Evolutionary conservation across 2,113 vertebrate genomes (phyloP).

Genomic region (Phyllopteryx taeniolatus): DNA sequence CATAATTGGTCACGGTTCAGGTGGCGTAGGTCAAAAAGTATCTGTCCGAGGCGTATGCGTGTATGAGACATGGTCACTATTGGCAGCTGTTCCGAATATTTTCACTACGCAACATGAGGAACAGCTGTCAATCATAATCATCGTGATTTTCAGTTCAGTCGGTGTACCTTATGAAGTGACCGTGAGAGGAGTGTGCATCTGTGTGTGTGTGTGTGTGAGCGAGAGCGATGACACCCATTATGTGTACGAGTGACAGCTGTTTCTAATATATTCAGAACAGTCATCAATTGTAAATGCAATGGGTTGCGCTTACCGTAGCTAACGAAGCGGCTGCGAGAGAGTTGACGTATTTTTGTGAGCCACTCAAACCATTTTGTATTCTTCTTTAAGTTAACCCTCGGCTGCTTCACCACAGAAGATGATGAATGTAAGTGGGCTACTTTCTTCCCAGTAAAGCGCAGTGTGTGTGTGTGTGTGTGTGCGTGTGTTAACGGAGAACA

Average conservation of each 20-base stretch:
- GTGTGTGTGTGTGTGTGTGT: background rate
- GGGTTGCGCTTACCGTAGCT: too few species aligned
- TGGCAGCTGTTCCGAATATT: too few species aligned
- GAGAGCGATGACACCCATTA: background rate
- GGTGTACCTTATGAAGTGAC: background rate
- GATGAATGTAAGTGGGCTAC: background rate
- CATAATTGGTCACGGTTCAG: too few species aligned
- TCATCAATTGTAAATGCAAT: too few species aligned
- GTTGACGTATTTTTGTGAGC: background rate
- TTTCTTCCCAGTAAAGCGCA: background rate
- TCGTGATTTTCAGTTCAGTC: background rate
- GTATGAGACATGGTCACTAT: too few species aligned
- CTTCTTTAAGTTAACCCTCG: background rate
- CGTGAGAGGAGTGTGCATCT: background rate
- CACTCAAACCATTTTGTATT: background rate
- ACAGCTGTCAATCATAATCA: too few species aligned
- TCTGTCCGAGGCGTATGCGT: too few species aligned
- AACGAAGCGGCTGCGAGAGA: too few species aligned
- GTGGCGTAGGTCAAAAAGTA: too few species aligned
- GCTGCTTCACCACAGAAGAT: background rate
- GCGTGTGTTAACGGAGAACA: conserved; percentile 10
- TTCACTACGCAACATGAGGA: too few species aligned
- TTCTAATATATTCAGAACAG: too few species aligned
- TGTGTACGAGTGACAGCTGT: too few species aligned
- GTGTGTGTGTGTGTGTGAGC: background rate